A percentile compares a stretch with the other conserved stretches of the same genome.
These are phyloP conservation scores for Leptosomus discolor DNA, from an alignment of 2,113 vertebrate genomes.

Conservation along the genomic window DNA sequence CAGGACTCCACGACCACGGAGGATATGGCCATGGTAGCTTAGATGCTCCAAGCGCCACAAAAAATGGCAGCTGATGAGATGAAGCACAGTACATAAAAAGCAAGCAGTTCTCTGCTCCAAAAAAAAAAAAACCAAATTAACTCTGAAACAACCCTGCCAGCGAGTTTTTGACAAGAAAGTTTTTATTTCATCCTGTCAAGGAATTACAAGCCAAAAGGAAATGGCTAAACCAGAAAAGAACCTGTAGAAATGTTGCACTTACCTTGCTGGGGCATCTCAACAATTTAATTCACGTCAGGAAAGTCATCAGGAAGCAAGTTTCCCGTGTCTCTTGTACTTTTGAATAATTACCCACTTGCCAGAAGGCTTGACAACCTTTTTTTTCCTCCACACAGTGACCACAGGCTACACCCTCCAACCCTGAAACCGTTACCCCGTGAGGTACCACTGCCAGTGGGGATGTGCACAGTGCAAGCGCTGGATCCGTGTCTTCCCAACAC, in stretches of 20 bases:
- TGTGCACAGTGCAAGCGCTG: neutral
- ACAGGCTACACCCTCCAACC: neutral
- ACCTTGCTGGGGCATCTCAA: neutral
- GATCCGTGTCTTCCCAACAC: neutral
- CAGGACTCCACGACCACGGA: neutral
- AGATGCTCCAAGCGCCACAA: neutral
- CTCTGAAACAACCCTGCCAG: neutral
- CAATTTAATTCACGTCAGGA: neutral
- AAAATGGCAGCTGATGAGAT: neutral
- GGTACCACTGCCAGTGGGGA: neutral
- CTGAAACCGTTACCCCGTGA: rapidly evolving
- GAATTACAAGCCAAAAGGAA: neutral
- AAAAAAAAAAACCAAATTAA: neutral
- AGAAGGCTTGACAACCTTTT: neutral
- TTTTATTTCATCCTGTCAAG: neutral
- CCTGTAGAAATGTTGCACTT: neutral
- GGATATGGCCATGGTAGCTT: neutral
- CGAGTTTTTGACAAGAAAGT: neutral
- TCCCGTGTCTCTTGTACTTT: neutral
- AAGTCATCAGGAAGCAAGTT: neutral
- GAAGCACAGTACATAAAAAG: neutral
- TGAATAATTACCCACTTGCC: neutral
- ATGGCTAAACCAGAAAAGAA: neutral
- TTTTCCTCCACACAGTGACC: neutral
- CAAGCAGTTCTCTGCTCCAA: neutral